phyloP scores from a whole-genome alignment of 2,888 invertebrate species.

The Lithosia quadra region DNA sequence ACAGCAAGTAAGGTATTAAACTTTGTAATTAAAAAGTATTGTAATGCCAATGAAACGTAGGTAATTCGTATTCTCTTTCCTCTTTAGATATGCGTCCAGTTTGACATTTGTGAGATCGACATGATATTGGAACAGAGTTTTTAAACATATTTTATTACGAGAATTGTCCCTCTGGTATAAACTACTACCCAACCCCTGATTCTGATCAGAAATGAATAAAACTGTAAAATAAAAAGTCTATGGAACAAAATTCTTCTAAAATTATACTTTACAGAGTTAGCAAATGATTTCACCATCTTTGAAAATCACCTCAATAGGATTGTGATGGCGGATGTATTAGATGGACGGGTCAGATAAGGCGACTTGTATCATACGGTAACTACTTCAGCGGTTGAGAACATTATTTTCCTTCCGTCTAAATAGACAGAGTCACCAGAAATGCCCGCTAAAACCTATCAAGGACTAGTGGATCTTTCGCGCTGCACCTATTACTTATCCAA shows the following conservation, averaged over 20 bases:
- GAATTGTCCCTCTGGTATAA: no score
- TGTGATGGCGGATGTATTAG: background rate
- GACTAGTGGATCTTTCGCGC: background rate
- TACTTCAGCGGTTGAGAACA: background rate
- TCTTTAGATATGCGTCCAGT: no score
- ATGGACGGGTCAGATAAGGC: background rate
- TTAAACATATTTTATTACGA: no score
- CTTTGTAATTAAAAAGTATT: no score
- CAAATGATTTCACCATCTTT: background rate
- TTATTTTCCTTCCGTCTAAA: background rate
- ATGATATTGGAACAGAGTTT: no score
- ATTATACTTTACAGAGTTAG: background rate
- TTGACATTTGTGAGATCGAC: no score
- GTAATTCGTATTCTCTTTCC: no score
- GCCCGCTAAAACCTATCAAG: background rate
- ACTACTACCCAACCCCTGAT: no score
- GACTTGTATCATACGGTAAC: background rate
- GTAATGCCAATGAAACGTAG: no score
- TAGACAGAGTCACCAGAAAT: background rate
- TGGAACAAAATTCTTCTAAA: background rate
- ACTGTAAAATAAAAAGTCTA: background rate
- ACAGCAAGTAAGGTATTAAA: no score
- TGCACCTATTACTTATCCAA: conserved; percentile 1
- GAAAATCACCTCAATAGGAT: background rate
- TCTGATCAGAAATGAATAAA: background rate